Conservation (phyloP, 2,888 invertebrate species). For the Dynastes hyllus region DNA sequence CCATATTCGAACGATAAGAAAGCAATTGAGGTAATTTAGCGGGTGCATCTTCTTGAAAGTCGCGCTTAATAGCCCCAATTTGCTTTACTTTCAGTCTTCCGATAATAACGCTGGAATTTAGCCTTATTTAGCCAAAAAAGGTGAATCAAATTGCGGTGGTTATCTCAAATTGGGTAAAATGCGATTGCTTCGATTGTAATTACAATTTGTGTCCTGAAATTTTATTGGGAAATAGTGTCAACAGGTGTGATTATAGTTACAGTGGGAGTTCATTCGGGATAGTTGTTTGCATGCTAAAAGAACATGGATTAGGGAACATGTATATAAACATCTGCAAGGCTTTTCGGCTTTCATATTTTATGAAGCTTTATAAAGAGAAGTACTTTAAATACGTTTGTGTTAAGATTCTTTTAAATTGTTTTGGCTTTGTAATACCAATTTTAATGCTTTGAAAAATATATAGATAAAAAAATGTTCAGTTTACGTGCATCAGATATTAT, state of each 20-base stretch:
- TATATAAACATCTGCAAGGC: no score
- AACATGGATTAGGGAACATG: no score
- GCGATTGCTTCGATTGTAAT: conserved; percentile 12
- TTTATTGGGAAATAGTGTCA: conserved; percentile 26
- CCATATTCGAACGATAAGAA: conserved; percentile 39
- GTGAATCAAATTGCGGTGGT: conserved; percentile 1
- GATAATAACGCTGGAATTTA: conserved; percentile 11
- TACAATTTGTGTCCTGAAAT: conserved; percentile 28
- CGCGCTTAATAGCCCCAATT: conserved; percentile 36
- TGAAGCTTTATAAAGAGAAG: no score
- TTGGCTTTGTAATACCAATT: no score
- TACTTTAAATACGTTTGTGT: no score
- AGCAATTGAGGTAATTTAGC: conserved; percentile 32
- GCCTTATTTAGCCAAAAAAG: conserved; percentile 12
- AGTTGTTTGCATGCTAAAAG: no score
- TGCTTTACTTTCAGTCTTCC: background rate
- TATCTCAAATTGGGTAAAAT: conserved; percentile 21
- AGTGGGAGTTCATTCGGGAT: no score
- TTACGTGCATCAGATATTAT: no score
- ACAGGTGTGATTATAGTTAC: conserved; percentile 21
- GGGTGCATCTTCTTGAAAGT: conserved; percentile 2
- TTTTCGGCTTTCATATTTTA: no score
- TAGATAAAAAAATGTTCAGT: no score
- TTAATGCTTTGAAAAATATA: no score
- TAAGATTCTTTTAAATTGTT: no score